A percentile compares a stretch with the other conserved stretches of the same genome.
Conservation (phyloP, 1,140 invertebrate genomes). For the Drosophila nebulosa region DNA sequence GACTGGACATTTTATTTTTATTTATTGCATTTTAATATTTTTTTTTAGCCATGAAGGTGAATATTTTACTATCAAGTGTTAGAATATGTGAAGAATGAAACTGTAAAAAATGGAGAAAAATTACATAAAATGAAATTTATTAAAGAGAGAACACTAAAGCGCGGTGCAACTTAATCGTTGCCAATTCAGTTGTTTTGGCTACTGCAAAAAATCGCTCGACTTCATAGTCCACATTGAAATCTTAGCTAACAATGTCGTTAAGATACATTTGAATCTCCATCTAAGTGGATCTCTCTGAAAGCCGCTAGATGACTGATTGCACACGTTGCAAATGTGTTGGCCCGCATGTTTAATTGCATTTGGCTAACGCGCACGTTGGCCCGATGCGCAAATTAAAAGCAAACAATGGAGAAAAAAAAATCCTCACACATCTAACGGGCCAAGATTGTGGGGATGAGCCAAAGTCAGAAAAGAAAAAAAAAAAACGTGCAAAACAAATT, state of each 20-base stretch:
- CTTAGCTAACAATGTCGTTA: too few relatives aligned
- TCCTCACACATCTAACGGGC: neutral
- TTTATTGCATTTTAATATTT: too few relatives aligned
- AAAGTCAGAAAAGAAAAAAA: neutral
- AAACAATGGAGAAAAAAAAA: slow-evolving; percentile 52
- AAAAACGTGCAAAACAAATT: slow-evolving; percentile 1
- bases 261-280: too few relatives aligned
- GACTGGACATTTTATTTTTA: too few relatives aligned
- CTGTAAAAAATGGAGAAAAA: neutral
- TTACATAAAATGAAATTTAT: neutral
- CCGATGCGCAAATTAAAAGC: slow-evolving; percentile 46
- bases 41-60: too few relatives aligned
- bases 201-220: neutral
- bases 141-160: neutral
- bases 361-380: slow-evolving; percentile 21
- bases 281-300: neutral
- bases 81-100: too few relatives aligned
- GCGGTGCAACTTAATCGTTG: too few relatives aligned
- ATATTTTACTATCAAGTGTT: too few relatives aligned
- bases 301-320: slow-evolving; percentile 4
- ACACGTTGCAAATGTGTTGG: slow-evolving; percentile 1
- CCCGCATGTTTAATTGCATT: slow-evolving; percentile 12
- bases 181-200: too few relatives aligned
- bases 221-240: neutral
- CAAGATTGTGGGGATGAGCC: neutral